Evolutionary conservation across 2,797 vertebrate species (phyloP).

Genomic region (Dermochelys coriacea): DNA sequence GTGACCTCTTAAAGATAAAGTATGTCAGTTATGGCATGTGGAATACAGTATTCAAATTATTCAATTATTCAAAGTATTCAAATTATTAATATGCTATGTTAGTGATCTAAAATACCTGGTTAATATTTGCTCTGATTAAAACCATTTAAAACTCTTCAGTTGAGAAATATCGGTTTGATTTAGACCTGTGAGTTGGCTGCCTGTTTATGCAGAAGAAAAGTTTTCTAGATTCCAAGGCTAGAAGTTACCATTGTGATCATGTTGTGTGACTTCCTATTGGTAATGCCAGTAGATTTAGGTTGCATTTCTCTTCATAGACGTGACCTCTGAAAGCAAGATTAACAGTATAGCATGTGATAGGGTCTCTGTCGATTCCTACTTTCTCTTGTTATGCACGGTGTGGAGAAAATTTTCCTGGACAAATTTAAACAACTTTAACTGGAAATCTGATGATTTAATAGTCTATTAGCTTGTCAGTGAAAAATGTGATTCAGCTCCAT

Average conservation of each 20-base stretch:
- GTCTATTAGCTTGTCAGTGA: not conserved
- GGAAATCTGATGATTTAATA: not conserved
- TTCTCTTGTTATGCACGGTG: not conserved
- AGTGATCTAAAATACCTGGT: not conserved
- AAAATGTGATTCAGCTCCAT: not conserved
- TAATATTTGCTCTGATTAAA: not conserved
- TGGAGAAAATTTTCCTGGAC: not conserved
- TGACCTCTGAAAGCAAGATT: not conserved
- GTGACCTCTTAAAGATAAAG: not conserved
- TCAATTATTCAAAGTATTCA: no score
- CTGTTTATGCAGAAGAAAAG: not conserved
- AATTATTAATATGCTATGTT: not conserved
- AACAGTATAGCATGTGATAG: accelerated
- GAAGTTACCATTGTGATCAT: not conserved
- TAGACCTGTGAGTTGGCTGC: not conserved
- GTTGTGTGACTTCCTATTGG: not conserved
- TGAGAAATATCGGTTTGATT: not conserved
- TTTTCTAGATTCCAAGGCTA: not conserved
- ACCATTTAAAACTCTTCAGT: not conserved
- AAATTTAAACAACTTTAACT: not conserved
- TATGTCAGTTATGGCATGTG: not conserved
- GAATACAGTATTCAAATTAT: no score
- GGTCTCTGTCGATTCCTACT: not conserved
- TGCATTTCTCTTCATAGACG: accelerated
- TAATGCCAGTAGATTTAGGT: not conserved